Evolutionary conservation across 2,113 vertebrate species (phyloP), one percentile per base, ranked within the genome.

Genomic region (Hippocampus zosterae): DNA sequence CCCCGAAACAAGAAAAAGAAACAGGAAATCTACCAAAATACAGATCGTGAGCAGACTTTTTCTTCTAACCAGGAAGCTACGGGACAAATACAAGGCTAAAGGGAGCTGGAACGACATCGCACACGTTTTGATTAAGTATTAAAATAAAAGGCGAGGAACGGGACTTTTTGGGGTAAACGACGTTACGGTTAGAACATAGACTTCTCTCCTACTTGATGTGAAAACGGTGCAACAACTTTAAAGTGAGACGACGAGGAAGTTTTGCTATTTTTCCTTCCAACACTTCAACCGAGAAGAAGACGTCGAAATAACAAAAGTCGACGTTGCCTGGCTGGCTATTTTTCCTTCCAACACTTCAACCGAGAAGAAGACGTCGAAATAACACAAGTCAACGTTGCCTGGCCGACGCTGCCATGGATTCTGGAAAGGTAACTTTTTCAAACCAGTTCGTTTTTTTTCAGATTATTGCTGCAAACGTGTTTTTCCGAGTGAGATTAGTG

Each of bases 391-490:
- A 5, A 0, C 37, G 27, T 42, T 27, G 8, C 0, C 0, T 12
- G n/a, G 23, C 5, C 27, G 0, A 7, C 25, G 65, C 56, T 25
- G 71, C 75, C 75, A 89, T 89, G 88, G 88, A 88, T 19, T 67
- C 81, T 0, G 84, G 73, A 72, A 89, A 89, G 88, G 88, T 89
- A 85, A 65, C 25, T 9, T 23, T 44, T 19, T 65, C 37, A 44
- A 55, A 78, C 82, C 57, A 8, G 74, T 73, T 67, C 0, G n/a
- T n/a, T n/a, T 27, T 11, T 44, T n/a, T 67, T 10, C 13, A 0
- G 63, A 8, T 42, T 40, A n/a, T 12, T 60, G 57, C 18, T 33
- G 5, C 25, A 18, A 59, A 29, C 15, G 6, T 60, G n/a, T 12
- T 55, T 25, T 15, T 4, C 23, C 23, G 55, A 57, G 55, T 1